A percentile compares a stretch with the other conserved stretches of the same genome.
These are phyloP conservation scores for Acrobasis repandana DNA, from an alignment of 2,888 invertebrate species.

Conservation along the genomic window DNA sequence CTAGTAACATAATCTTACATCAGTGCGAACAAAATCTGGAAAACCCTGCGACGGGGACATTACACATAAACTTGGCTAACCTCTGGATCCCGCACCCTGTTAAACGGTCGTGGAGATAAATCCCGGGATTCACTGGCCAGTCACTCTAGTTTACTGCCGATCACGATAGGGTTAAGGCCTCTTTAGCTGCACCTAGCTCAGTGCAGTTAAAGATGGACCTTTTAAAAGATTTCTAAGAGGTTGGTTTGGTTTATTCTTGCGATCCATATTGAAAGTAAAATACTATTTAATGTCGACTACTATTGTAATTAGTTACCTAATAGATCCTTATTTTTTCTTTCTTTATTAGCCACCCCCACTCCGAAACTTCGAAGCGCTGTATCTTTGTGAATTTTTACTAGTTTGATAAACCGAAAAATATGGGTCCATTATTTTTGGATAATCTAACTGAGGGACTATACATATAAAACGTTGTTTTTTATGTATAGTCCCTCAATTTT, in stretches of 20 bases:
- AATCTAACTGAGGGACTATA: too few species aligned
- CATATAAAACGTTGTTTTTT: too few species aligned
- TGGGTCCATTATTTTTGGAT: too few species aligned
- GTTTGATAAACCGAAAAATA: too few species aligned
- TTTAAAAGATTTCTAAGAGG: conserved; percentile 7
- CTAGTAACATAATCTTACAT: conserved; percentile 7
- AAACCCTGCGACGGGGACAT: not conserved
- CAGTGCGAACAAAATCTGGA: not conserved
- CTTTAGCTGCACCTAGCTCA: conserved; percentile 14
- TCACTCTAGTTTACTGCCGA: conserved; percentile 21
- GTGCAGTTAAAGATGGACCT: conserved; percentile 10
- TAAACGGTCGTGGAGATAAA: conserved; percentile 23
- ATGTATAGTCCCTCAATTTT: too few species aligned
- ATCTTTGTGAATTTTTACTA: too few species aligned
- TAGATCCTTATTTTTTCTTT: too few species aligned
- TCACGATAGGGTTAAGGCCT: conserved; percentile 14
- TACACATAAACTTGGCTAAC: conserved; percentile 18
- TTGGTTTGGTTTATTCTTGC: conserved; percentile 1
- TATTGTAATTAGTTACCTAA: too few species aligned
- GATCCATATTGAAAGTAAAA: not conserved
- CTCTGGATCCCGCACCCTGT: conserved; percentile 10
- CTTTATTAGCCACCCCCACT: too few species aligned
- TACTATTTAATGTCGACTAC: too few species aligned
- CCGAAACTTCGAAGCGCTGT: too few species aligned
- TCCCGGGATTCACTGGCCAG: conserved; percentile 20